A percentile compares a stretch with the other conserved stretches of the same genome.
phyloP scores from a whole-genome alignment of 2,888 invertebrate genomes.

The Eristalinus aeneus region DNA sequence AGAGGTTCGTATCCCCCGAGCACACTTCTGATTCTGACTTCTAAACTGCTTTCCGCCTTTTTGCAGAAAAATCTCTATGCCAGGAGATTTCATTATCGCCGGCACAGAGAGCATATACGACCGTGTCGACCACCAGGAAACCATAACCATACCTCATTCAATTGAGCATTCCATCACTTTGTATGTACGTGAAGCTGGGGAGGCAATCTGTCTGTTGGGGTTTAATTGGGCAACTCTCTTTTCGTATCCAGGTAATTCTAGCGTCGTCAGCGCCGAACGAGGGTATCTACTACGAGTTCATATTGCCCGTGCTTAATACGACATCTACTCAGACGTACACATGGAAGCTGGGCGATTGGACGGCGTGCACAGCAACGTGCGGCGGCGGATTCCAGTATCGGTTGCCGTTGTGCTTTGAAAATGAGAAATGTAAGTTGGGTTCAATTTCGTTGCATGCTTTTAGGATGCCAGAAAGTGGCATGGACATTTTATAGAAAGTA shows the following conservation, averaged over 20 bases:
- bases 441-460: neutral
- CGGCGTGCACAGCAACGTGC: conserved; percentile 88
- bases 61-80: conserved; percentile 85
- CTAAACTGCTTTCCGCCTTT: neutral
- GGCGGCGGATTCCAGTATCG: conserved; percentile 88
- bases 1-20: conserved; percentile 82
- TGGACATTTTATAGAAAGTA: neutral
- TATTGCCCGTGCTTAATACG: conserved; percentile 81
- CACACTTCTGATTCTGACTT: neutral
- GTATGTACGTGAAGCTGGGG: conserved; percentile 83
- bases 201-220: neutral
- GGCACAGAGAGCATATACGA: conserved; percentile 90
- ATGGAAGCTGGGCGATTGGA: conserved; percentile 92
- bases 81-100: conserved; percentile 91
- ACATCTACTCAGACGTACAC: conserved; percentile 84
- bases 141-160: conserved; percentile 90
- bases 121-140: conserved; percentile 89
- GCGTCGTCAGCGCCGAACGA: conserved; percentile 88
- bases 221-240: conserved; percentile 10
- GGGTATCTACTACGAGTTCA: conserved; percentile 92
- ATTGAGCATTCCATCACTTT: conserved; percentile 89
- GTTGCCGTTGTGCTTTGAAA: conserved; percentile 81
- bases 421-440: conserved; percentile 80
- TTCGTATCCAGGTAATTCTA: conserved; percentile 84
- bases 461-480: neutral